These are phyloP conservation scores for Monochamus alternatus DNA, from an alignment of 2,888 invertebrate genomes.

Conservation along the genomic window DNA sequence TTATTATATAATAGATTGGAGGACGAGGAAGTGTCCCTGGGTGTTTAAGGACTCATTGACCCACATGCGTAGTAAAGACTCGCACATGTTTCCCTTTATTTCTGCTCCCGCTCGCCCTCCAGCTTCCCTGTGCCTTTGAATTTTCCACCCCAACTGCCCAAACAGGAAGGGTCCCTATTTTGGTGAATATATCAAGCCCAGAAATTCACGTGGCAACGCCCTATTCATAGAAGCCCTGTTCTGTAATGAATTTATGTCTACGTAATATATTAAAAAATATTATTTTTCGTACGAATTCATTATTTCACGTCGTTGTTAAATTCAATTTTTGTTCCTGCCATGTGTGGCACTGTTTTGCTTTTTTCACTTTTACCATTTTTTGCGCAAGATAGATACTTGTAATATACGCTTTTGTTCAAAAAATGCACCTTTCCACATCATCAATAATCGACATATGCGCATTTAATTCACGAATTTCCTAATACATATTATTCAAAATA, in stretches of 20 bases:
- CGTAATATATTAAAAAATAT: no score
- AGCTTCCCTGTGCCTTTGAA: not conserved
- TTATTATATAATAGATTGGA: not conserved
- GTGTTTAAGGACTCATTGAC: constrained; percentile 20
- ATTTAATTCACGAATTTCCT: no score
- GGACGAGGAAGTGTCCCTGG: constrained; percentile 1
- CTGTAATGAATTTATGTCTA: not conserved
- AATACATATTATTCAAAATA: no score
- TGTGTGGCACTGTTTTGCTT: no score
- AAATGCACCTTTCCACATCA: no score
- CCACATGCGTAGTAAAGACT: constrained; percentile 14
- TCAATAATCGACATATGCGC: no score
- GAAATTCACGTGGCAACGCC: constrained; percentile 9
- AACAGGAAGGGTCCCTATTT: not conserved
- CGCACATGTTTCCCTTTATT: constrained; percentile 15
- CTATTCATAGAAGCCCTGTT: constrained; percentile 11
- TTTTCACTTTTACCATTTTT: no score
- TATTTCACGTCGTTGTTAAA: no score
- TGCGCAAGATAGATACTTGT: no score
- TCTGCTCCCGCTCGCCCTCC: constrained; percentile 9
- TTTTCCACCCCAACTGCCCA: constrained; percentile 4
- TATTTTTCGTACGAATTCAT: no score
- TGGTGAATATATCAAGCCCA: not conserved
- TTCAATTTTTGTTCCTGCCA: no score
- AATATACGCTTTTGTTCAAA: no score